A percentile compares a stretch with the other conserved stretches of the same genome.
Conservation (phyloP, 2,797 vertebrate genomes). For the Aldrovandia affinis region DNA sequence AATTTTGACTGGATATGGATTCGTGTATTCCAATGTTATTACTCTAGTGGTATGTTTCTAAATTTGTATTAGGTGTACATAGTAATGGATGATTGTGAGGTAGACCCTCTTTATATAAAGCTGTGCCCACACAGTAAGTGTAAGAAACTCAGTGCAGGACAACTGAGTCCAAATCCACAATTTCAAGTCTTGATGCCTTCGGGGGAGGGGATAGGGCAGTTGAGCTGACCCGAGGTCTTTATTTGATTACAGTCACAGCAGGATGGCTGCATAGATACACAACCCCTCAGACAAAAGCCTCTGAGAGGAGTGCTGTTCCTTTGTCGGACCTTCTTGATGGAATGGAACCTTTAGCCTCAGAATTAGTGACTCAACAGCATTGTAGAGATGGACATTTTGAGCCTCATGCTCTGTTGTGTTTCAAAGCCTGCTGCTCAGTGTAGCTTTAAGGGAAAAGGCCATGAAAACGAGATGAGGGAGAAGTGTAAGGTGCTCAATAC, state of each 20-base stretch:
- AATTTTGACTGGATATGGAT: no score
- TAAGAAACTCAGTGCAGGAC: not conserved
- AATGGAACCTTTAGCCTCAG: constrained; percentile 13
- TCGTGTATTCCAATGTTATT: no score
- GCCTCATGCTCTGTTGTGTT: constrained; percentile 19
- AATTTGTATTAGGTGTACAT: not conserved
- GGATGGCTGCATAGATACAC: constrained; percentile 6
- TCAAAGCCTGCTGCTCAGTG: constrained; percentile 41
- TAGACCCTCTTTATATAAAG: not conserved
- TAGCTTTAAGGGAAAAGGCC: constrained; percentile 44
- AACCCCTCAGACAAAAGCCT: not conserved
- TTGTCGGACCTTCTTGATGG: constrained; percentile 25
- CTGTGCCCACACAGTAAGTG: not conserved
- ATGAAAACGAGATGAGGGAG: no score
- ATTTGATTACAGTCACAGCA: constrained; percentile 19
- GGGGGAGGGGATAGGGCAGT: not conserved
- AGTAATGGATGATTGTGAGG: not conserved
- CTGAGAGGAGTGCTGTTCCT: not conserved
- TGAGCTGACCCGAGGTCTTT: not conserved
- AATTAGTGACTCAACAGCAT: constrained; percentile 46
- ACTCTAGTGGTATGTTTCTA: no score
- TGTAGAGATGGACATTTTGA: not conserved
- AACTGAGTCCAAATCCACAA: not conserved
- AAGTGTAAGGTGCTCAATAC: no score
- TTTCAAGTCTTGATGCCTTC: not conserved